Evolutionary conservation across 2,888 invertebrate species (phyloP).

Genomic region (Spisula solida): DNA sequence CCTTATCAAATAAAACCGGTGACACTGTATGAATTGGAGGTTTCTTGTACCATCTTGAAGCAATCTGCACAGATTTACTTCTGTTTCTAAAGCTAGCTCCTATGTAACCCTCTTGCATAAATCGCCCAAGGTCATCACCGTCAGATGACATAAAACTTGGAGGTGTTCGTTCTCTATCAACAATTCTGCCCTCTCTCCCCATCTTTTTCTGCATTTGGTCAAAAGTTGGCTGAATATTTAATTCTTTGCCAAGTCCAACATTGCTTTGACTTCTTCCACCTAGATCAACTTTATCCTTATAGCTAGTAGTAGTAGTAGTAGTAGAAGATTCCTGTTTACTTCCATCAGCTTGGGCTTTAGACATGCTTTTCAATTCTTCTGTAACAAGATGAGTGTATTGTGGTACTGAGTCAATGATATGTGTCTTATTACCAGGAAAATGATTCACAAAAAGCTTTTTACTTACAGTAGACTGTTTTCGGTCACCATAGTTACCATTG

Average conservation of each 20-base stretch:
- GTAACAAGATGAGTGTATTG: not conserved
- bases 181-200: slow-evolving; percentile 3
- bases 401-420: not conserved
- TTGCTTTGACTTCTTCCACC: not conserved
- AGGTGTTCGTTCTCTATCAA: slow-evolving; percentile 14
- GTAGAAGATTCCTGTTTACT: not conserved
- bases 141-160: slow-evolving; percentile 4
- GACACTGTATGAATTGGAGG: not conserved
- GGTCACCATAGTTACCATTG: not conserved
- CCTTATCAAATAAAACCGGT: not conserved
- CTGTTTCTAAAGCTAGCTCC: not conserved
- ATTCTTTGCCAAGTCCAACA: not conserved
- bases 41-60: slow-evolving; percentile 15
- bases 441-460: not conserved
- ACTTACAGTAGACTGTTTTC: not conserved
- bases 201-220: slow-evolving; percentile 8
- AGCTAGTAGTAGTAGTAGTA: not conserved
- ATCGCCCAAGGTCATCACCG: not conserved
- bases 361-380: not conserved
- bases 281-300: not conserved
- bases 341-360: not conserved
- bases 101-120: not conserved
- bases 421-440: not conserved
- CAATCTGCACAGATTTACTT: not conserved
- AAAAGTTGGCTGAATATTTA: slow-evolving; percentile 21